phyloP scores from a whole-genome alignment of 2,888 invertebrate genomes.

The Seira musarum region DNA sequence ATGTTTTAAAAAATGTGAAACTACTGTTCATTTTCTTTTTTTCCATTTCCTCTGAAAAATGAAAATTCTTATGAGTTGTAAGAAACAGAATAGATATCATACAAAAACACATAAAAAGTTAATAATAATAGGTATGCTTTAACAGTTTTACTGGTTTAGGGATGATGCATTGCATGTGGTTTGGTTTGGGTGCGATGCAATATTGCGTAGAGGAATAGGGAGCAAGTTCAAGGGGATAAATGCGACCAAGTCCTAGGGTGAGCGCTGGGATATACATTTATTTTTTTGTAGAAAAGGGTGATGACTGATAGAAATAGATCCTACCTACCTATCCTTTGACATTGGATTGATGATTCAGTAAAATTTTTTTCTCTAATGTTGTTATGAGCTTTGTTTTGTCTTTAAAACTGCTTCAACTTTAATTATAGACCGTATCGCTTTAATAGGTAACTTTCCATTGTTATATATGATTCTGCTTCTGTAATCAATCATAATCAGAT shows the following conservation, averaged over 20 bases:
- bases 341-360: slow-evolving; percentile 3
- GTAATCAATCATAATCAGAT: slow-evolving; percentile 8
- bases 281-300: background rate
- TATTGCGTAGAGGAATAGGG: no score
- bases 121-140: no score
- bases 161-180: no score
- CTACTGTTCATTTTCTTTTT: slow-evolving; percentile 2
- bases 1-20: slow-evolving; percentile 2
- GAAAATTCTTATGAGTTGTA: background rate
- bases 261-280: no score
- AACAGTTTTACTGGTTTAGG: no score
- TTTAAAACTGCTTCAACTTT: background rate
- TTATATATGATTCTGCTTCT: slow-evolving; percentile 1
- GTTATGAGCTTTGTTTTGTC: no score
- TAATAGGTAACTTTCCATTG: slow-evolving; percentile 10
- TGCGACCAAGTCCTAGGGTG: no score
- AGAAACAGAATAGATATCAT: background rate
- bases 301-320: slow-evolving; percentile 2
- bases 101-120: no score
- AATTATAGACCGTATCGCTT: slow-evolving; percentile 7
- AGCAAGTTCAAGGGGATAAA: no score
- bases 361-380: no score
- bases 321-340: background rate
- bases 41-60: slow-evolving; percentile 3
- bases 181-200: no score